Evolutionary conservation across 2,113 vertebrate species (phyloP).

Genomic region (Chroicocephalus ridibundus): DNA sequence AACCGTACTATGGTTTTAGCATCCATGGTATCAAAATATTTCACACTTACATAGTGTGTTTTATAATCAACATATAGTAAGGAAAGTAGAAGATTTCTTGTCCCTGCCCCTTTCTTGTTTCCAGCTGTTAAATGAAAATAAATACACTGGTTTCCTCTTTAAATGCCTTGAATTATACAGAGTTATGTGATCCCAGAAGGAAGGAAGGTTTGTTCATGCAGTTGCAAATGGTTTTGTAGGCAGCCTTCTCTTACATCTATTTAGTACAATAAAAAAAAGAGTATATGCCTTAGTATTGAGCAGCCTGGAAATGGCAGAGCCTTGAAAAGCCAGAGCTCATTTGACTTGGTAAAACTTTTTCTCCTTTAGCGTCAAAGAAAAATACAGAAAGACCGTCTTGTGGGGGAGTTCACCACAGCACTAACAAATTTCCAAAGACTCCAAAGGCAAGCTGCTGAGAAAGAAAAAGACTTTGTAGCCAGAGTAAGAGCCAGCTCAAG

Average conservation of each 20-base stretch:
- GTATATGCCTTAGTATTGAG: not conserved
- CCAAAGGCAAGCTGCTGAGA: constrained; percentile 90
- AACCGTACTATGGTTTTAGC: not conserved
- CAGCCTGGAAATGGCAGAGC: not conserved
- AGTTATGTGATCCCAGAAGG: not conserved
- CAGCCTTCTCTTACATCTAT: not conserved
- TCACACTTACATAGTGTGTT: not conserved
- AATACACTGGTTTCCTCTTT: not conserved
- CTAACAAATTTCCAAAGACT: constrained; percentile 89
- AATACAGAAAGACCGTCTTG: constrained; percentile 90
- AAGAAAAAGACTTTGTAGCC: constrained; percentile 93
- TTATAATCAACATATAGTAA: not conserved
- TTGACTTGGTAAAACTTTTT: not conserved
- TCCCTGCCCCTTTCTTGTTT: not conserved
- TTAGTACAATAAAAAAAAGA: not conserved
- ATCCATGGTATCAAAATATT: not conserved
- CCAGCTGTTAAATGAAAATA: not conserved
- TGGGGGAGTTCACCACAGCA: constrained; percentile 89
- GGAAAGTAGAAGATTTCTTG: not conserved
- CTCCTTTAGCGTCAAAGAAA: constrained; percentile 89
- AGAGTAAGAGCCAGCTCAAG: constrained; percentile 92
- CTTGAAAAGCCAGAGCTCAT: not conserved
- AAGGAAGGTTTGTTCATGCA: not conserved
- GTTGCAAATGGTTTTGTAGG: not conserved
- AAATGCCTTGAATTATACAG: not conserved